These are phyloP conservation scores for Episyrphus balteatus DNA, from an alignment of 1,140 invertebrate genomes.

Conservation along the genomic window DNA sequence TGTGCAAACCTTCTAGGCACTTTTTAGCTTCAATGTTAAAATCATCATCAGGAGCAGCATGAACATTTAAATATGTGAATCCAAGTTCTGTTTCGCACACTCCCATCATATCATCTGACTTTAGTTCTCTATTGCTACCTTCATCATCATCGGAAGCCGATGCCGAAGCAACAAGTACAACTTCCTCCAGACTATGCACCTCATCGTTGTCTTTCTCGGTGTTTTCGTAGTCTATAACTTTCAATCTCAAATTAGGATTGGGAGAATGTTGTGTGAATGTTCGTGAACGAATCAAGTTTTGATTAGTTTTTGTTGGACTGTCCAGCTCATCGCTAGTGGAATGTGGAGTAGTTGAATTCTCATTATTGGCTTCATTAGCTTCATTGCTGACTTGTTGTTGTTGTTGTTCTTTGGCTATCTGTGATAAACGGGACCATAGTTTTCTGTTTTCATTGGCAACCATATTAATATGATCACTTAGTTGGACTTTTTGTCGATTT, in stretches of 20 bases:
- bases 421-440: slow-evolving; percentile 59
- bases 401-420: slow-evolving; percentile 47
- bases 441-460: slow-evolving; percentile 67
- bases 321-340: neutral
- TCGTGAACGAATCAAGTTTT: slow-evolving; percentile 44
- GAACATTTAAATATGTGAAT: slow-evolving; percentile 51
- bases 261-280: slow-evolving; percentile 50
- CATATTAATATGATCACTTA: slow-evolving; percentile 64
- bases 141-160: neutral
- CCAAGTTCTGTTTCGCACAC: slow-evolving; percentile 46
- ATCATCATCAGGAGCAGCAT: slow-evolving; percentile 39
- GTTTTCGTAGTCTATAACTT: slow-evolving; percentile 38
- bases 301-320: slow-evolving; percentile 9
- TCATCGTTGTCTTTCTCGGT: slow-evolving; percentile 22
- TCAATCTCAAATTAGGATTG: slow-evolving; percentile 39
- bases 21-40: slow-evolving; percentile 51
- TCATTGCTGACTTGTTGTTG: no score
- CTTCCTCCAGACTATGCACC: slow-evolving; percentile 63
- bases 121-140: slow-evolving; percentile 40
- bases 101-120: slow-evolving; percentile 53
- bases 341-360: neutral
- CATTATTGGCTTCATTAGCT: neutral
- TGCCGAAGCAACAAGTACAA: slow-evolving; percentile 45
- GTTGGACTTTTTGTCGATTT: slow-evolving; percentile 59
- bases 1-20: slow-evolving; percentile 50